Evolutionary conservation across 2,113 vertebrate species (phyloP).

Genomic region (Cygnus buccinator): DNA sequence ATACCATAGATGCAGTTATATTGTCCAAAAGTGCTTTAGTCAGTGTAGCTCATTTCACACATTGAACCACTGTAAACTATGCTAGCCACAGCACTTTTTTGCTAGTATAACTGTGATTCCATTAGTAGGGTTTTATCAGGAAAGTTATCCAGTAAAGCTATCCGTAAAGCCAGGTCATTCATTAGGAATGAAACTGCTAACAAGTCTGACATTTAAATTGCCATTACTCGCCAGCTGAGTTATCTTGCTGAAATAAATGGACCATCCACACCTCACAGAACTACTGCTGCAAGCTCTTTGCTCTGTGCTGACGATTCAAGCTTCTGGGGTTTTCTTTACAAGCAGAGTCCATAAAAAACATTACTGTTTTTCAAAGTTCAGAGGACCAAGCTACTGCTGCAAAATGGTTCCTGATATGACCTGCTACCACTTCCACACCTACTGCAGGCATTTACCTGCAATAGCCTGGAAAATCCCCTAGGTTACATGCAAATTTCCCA

Average conservation of each 20-base stretch:
- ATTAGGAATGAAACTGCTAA: slow-evolving; percentile 47
- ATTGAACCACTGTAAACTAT: slow-evolving; percentile 24
- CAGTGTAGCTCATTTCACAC: slow-evolving; percentile 49
- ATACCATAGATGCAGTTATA: slow-evolving; percentile 33
- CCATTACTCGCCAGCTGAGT: neutral
- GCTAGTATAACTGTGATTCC: slow-evolving; percentile 42
- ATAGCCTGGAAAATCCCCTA: neutral
- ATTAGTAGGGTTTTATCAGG: slow-evolving; percentile 38
- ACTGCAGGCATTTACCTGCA: neutral
- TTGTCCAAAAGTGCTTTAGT: slow-evolving; percentile 60
- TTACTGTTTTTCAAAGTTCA: neutral
- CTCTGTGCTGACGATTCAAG: neutral
- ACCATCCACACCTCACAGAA: neutral
- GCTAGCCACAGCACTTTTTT: slow-evolving; percentile 54
- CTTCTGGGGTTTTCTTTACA: neutral
- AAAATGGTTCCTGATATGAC: neutral
- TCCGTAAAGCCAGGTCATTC: slow-evolving; percentile 52
- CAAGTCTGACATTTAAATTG: slow-evolving; percentile 41
- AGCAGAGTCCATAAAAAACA: neutral
- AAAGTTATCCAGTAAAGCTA: slow-evolving; percentile 57
- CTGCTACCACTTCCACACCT: neutral
- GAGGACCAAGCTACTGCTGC: neutral
- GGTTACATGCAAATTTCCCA: neutral
- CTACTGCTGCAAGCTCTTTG: slow-evolving; percentile 12
- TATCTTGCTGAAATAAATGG: slow-evolving; percentile 19